These are phyloP conservation scores for Chinchilla lanigera DNA, from an alignment of 2,113 vertebrate species.

Conservation along the genomic window DNA sequence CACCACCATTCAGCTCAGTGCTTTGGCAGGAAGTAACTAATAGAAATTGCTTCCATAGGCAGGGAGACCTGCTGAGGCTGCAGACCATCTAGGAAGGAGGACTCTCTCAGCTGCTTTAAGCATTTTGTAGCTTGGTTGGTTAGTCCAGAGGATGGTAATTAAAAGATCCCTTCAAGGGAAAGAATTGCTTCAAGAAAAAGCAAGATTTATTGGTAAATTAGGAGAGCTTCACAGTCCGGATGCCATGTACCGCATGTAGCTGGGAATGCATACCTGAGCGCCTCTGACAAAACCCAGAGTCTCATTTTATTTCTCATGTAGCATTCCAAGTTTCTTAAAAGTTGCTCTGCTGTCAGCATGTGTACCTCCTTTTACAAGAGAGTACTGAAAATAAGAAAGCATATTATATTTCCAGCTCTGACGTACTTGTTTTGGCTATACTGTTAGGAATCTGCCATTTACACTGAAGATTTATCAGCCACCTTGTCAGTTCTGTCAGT, in stretches of 20 bases:
- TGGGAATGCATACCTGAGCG: not conserved
- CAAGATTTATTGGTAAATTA: conserved; percentile 63
- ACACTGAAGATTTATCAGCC: conserved; percentile 59
- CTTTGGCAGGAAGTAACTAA: conserved; percentile 72
- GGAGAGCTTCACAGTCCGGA: not conserved
- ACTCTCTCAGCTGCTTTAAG: conserved; percentile 63
- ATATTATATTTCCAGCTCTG: conserved; percentile 73
- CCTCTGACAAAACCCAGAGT: not conserved
- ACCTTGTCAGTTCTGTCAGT: not conserved
- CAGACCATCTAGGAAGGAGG: conserved; percentile 46
- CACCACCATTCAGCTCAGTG: conserved; percentile 21
- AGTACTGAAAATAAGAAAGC: not conserved
- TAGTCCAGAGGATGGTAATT: conserved; percentile 73
- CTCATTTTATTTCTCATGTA: not conserved
- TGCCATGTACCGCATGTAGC: not conserved
- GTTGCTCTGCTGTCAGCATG: not conserved
- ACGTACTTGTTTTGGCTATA: conserved; percentile 60
- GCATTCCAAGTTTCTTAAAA: conserved; percentile 43
- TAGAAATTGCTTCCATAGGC: conserved; percentile 76
- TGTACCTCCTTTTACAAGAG: conserved; percentile 33
- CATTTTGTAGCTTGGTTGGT: conserved; percentile 67
- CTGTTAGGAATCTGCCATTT: conserved; percentile 68
- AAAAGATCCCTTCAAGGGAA: conserved; percentile 77
- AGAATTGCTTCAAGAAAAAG: conserved; percentile 67
- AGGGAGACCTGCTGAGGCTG: conserved; percentile 73